Conservation (phyloP, 2,888 invertebrate genomes). For the Bembecia ichneumoniformis region DNA sequence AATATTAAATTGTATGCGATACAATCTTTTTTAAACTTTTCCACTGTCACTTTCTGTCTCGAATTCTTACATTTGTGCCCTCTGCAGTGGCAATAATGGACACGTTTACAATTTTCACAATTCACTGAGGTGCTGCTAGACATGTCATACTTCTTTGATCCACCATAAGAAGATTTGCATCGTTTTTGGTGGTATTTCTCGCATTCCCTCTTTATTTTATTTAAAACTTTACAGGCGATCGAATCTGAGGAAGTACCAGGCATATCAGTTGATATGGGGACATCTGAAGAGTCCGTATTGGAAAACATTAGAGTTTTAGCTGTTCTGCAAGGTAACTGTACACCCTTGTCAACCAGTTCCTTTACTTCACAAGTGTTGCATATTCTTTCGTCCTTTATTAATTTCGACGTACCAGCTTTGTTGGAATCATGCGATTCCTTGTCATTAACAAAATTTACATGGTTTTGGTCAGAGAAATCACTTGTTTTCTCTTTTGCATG, state of each 20-base stretch:
- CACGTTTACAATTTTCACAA: conserved; percentile 46
- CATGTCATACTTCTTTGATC: conserved; percentile 34
- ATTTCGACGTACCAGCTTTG: no score
- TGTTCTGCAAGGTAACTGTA: conserved; percentile 31
- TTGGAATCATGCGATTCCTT: background rate
- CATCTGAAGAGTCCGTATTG: conserved; percentile 37
- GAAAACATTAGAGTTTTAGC: conserved; percentile 19
- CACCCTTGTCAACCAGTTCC: conserved; percentile 31
- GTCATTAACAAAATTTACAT: background rate
- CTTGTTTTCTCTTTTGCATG: background rate
- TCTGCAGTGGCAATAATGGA: conserved; percentile 42
- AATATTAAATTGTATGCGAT: conserved; percentile 62
- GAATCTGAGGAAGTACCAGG: conserved; percentile 52
- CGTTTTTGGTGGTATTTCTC: conserved; percentile 55
- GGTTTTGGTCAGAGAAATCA: background rate
- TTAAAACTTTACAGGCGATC: conserved; percentile 46
- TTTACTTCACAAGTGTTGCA: conserved; percentile 10
- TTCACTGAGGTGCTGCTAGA: conserved; percentile 50
- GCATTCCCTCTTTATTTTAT: conserved; percentile 56
- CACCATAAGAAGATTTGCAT: conserved; percentile 28
- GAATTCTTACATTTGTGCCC: conserved; percentile 42
- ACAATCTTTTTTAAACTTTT: conserved; percentile 45
- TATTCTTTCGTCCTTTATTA: background rate
- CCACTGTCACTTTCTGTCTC: conserved; percentile 27
- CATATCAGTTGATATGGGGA: conserved; percentile 37